These are phyloP conservation scores for Tenualosa ilisha DNA, from an alignment of 2,797 vertebrate species.

Conservation along the genomic window DNA sequence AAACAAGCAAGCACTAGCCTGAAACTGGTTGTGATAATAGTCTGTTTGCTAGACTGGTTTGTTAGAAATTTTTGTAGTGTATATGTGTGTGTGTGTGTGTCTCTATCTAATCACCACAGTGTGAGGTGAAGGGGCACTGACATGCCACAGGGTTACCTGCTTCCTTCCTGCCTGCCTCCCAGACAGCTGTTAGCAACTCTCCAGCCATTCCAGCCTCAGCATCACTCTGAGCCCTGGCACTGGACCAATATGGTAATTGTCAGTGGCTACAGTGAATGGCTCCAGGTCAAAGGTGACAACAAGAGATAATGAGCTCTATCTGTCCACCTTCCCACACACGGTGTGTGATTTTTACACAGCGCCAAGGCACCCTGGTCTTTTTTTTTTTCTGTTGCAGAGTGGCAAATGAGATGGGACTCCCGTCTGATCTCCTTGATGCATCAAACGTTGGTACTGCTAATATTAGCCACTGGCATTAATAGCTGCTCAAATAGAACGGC, in stretches of 20 bases:
- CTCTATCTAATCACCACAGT: background rate
- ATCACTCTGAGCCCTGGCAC: constrained; percentile 21
- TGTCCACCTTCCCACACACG: constrained; percentile 24
- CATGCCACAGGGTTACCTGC: constrained; percentile 1
- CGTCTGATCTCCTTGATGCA: background rate
- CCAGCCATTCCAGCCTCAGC: background rate
- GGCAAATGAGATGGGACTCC: constrained; percentile 11
- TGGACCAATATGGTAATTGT: constrained; percentile 43
- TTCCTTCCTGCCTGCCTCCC: constrained; percentile 16
- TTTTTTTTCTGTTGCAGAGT: background rate
- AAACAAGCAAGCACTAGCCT: constrained; percentile 44
- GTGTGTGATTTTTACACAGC: background rate
- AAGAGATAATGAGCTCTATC: constrained; percentile 43
- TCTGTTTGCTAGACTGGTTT: too few species aligned
- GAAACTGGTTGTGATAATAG: background rate
- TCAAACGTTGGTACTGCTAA: background rate
- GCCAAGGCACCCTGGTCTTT: background rate
- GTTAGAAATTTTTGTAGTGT: too few species aligned
- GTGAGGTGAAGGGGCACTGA: background rate
- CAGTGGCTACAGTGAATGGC: constrained; percentile 36
- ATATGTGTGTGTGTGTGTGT: too few species aligned
- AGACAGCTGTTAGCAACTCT: background rate
- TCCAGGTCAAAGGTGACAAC: constrained; percentile 48
- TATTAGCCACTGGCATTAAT: constrained; percentile 3
- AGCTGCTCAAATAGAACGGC: constrained; percentile 14